These are phyloP conservation scores for Timandra comae DNA, from an alignment of 2,888 invertebrate species.

Conservation along the genomic window DNA sequence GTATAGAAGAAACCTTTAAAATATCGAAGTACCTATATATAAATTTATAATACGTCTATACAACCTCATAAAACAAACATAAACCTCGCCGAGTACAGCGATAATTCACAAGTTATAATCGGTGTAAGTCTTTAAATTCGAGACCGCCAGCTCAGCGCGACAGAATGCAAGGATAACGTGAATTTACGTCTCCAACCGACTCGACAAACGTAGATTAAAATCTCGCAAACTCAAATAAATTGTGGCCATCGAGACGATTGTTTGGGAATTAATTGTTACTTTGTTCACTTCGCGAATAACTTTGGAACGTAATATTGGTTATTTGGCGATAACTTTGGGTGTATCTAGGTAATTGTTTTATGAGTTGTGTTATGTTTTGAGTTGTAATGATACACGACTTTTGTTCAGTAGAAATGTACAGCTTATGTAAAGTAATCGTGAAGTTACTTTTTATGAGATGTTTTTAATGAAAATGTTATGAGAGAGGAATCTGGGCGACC, in stretches of 20 bases:
- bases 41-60: not conserved
- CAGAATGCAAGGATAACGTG: constrained; percentile 15
- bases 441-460: too few relatives aligned
- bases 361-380: too few relatives aligned
- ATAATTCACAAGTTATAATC: constrained; percentile 20
- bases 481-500: too few relatives aligned
- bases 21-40: not conserved
- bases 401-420: too few relatives aligned
- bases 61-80: not conserved
- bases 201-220: constrained; percentile 20
- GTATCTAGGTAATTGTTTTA: too few relatives aligned
- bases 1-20: too few relatives aligned
- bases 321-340: too few relatives aligned
- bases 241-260: constrained; percentile 15
- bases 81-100: too few relatives aligned
- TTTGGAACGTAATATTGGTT: not conserved
- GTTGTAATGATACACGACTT: too few relatives aligned
- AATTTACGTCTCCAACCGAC: constrained; percentile 14
- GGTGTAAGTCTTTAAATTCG: constrained; percentile 21
- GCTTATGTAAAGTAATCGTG: too few relatives aligned
- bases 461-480: too few relatives aligned
- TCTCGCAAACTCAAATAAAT: constrained; percentile 21
- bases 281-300: constrained; percentile 6
- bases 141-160: constrained; percentile 20
- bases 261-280: constrained; percentile 16